phyloP scores from a whole-genome alignment of 2,888 invertebrate species.

The Pemphredon lugubris region DNA sequence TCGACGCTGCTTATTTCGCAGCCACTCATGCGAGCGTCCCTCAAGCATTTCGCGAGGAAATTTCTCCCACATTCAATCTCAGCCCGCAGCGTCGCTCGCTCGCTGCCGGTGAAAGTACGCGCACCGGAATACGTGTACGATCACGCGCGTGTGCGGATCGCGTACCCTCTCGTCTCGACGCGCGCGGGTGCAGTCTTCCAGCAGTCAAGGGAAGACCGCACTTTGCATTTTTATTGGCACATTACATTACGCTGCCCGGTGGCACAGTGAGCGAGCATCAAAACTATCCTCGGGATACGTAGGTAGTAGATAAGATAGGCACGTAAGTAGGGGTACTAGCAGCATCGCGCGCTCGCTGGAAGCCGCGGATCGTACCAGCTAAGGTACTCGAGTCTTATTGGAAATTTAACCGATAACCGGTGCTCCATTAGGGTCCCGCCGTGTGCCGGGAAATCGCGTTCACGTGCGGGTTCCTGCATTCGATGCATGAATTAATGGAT shows the following conservation, averaged over 20 bases:
- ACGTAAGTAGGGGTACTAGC: constrained; percentile 7
- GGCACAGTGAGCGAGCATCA: constrained; percentile 49
- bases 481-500: constrained; percentile 64
- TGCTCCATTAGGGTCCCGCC: constrained; percentile 62
- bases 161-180: constrained; percentile 22
- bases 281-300: constrained; percentile 38
- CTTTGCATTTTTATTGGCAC: constrained; percentile 74
- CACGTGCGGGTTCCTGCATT: constrained; percentile 52
- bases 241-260: constrained; percentile 65
- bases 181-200: constrained; percentile 11
- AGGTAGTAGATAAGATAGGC: no score
- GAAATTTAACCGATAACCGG: constrained; percentile 67
- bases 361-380: constrained; percentile 22
- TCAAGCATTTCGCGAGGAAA: constrained; percentile 38
- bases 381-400: constrained; percentile 58
- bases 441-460: constrained; percentile 45
- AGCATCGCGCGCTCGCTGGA: constrained; percentile 10
- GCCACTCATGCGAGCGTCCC: constrained; percentile 51
- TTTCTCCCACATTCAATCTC: constrained; percentile 58
- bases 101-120: not conserved
- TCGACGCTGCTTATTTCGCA: constrained; percentile 62
- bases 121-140: not conserved
- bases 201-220: constrained; percentile 47
- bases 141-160: constrained; percentile 6
- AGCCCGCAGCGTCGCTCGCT: not conserved